phyloP scores from a whole-genome alignment of 1,140 invertebrate genomes.

The Cyrtorhinus lividipennis region DNA sequence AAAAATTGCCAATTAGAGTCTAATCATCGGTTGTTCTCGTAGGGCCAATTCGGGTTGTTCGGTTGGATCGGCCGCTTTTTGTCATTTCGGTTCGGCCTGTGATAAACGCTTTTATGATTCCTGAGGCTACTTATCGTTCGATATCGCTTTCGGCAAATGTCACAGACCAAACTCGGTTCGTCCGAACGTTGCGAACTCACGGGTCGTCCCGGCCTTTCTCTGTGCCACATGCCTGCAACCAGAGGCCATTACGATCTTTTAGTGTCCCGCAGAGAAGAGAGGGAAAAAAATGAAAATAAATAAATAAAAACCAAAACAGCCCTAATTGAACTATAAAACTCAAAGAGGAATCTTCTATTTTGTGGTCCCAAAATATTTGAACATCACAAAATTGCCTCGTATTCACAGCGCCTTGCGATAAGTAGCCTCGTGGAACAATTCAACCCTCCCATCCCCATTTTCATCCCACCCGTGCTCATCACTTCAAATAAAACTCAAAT shows the following conservation, averaged over 20 bases:
- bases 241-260: slow-evolving; percentile 13
- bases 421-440: neutral
- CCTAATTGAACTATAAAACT: neutral
- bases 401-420: neutral
- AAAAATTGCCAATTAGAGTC: too few species aligned
- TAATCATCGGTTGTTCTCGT: neutral
- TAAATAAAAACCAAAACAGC: neutral
- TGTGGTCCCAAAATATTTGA: neutral
- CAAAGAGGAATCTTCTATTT: neutral
- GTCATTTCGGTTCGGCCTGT: slow-evolving; percentile 29
- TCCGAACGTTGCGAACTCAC: slow-evolving; percentile 49
- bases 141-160: slow-evolving; percentile 75
- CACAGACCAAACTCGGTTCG: slow-evolving; percentile 57
- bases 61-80: slow-evolving; percentile 6
- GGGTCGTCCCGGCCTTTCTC: slow-evolving; percentile 17
- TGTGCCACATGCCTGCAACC: slow-evolving; percentile 22
- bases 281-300: slow-evolving; percentile 6
- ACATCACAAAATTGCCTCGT: neutral
- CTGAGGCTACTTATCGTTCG: slow-evolving; percentile 71
- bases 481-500: neutral
- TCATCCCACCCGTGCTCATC: neutral
- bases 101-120: slow-evolving; percentile 80
- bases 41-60: neutral
- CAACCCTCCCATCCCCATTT: neutral
- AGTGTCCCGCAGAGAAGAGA: slow-evolving; percentile 2